Base-by-base conservation (phyloP, 2,797 vertebrate species). In the Craterocephalus amniculus region DNA sequence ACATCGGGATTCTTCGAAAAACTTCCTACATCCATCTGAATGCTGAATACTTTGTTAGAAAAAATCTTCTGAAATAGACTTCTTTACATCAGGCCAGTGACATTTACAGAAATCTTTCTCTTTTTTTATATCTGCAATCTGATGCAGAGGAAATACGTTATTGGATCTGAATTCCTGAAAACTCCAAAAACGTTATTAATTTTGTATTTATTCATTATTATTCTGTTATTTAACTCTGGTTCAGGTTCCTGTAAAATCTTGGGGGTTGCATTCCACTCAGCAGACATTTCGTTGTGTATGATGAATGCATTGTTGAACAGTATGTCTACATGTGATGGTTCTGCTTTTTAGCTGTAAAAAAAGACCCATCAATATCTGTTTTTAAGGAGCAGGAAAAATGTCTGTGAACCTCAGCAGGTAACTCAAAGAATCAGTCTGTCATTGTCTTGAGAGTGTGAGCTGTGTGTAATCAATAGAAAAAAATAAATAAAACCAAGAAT, bases 21-120 rank as follows among this genome's bases (percentile, higher is more conserved):
- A 92, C 90, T 88, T 89, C 78, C 74, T 51, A 51, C 64, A 85
- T 82, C 77, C 74, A 73, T 90, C 89, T 85, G 62, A 82, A 72
- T 63, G 67, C 67, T 65, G 68, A 82, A 84, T 73, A 74, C 80
- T 62, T 36, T 58, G 45, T 72, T 58, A 35, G 62, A 68, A 69
- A 74, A 64, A 65, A 83, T 68, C 65, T 36, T 70, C 35, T 36
- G 35, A 57, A 43, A 66, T 51, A 40, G 57, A 51, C 63, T 48
- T 52, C 27, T 78, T 59, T 54, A 55, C 52, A 57, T 73, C 59
- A 67, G 57, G 34, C 24, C 31, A 16, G 40, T 29, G 45, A 45
- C 52, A 32, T 58, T 79, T 45, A 36, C 38, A 32, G 29, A 27
- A 68, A 14, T 9, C 32, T 35, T 27, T 52, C 27, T 74, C 43